phyloP scores from a whole-genome alignment of 2,113 vertebrate species.

The rabbit (Oryctolagus cuniculus) region mOryCun1.1 NC_091433.1:22630001-22630500 shows the following conservation, averaged over 20 bases:
- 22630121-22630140: too few relatives aligned
- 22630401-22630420: neutral
- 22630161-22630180: neutral
- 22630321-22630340: neutral
- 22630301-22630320: neutral
- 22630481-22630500: neutral
- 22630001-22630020: neutral
- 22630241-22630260: neutral
- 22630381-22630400: neutral
- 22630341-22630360: neutral
- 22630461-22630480: constrained; percentile 13
- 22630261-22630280: neutral
- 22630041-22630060: too few relatives aligned
- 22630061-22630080: too few relatives aligned
- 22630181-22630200: neutral
- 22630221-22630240: neutral
- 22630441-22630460: neutral
- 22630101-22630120: too few relatives aligned
- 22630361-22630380: neutral
- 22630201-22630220: constrained; percentile 5
- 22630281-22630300: neutral
- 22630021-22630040: neutral
- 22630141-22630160: neutral
- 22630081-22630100: too few relatives aligned
- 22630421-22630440: neutral